phyloP scores from a whole-genome alignment of 1,140 invertebrate genomes.

The Drosophila kohkoa region DNA sequence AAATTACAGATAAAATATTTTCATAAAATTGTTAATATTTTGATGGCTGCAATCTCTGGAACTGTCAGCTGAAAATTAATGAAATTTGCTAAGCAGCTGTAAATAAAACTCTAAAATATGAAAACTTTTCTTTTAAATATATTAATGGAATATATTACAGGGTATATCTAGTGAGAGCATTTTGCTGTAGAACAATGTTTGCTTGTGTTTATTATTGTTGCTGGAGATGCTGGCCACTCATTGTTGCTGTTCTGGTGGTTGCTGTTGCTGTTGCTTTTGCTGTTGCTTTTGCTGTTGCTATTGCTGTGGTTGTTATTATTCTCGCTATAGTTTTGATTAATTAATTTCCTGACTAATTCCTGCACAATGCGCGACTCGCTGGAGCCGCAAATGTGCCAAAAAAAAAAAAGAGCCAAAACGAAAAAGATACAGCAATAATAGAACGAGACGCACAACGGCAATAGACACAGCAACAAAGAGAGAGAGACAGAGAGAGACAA shows the following conservation, averaged over 20 bases:
- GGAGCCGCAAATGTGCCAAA: slow-evolving; percentile 72
- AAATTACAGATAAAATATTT: too few species aligned
- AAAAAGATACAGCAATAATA: slow-evolving; percentile 24
- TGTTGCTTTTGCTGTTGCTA: slow-evolving; percentile 21
- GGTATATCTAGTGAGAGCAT: neutral
- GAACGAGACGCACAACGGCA: slow-evolving; percentile 4
- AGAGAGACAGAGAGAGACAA: neutral
- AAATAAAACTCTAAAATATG: too few species aligned
- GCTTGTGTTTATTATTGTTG: slow-evolving; percentile 30
- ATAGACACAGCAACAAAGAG: slow-evolving; percentile 19
- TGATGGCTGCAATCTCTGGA: too few species aligned
- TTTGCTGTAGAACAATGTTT: neutral
- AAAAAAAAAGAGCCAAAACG: slow-evolving; percentile 14
- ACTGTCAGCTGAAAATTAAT: too few species aligned
- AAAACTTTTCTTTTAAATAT: too few species aligned
- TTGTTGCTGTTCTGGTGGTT: slow-evolving; percentile 37
- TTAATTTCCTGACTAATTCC: slow-evolving; percentile 84
- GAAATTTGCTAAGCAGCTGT: too few species aligned
- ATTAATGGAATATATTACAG: neutral
- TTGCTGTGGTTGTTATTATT: slow-evolving; percentile 39
- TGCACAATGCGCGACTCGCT: slow-evolving; percentile 79
- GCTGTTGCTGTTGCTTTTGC: slow-evolving; percentile 26
- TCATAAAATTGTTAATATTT: too few species aligned
- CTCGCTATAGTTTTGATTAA: slow-evolving; percentile 80
- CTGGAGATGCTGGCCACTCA: slow-evolving; percentile 37